Percentiles rank a stretch among this genome's conserved stretches.
Evolutionary conservation across 64 coral and sea anemone species (phyloP).

Genomic region (Exaiptasia diaphana): DNA sequence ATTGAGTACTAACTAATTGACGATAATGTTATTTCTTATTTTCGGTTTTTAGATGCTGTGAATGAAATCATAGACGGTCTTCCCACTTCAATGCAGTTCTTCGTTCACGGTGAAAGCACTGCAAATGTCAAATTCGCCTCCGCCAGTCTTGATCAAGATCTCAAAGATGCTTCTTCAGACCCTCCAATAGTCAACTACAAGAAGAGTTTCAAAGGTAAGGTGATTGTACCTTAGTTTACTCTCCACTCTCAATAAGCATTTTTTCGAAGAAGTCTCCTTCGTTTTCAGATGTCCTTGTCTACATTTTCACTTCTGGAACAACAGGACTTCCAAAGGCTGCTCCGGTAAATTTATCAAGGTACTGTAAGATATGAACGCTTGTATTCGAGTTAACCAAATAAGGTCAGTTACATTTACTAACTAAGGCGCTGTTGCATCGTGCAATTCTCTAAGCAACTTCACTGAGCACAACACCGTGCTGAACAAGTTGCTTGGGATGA

Average conservation of each 20-base stretch:
- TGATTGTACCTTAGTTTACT: too few species aligned
- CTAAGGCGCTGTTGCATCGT: too few species aligned
- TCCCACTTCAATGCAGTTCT: constrained; percentile 19
- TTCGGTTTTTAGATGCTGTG: constrained; percentile 26
- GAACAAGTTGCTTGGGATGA: too few species aligned
- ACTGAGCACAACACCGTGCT: too few species aligned
- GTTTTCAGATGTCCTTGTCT: constrained; percentile 83
- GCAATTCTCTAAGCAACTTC: too few species aligned
- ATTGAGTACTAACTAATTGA: too few species aligned
- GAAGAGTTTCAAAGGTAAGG: constrained; percentile 16
- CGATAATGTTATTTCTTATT: too few species aligned
- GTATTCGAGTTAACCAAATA: too few species aligned
- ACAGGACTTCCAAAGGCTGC: constrained; percentile 85
- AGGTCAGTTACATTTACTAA: too few species aligned
- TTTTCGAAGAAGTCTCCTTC: too few species aligned
- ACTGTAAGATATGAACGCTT: too few species aligned
- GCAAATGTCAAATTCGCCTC: neutral
- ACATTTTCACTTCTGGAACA: constrained; percentile 96
- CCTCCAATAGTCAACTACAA: neutral
- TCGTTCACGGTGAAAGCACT: neutral
- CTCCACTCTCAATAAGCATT: too few species aligned
- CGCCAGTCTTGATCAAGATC: neutral
- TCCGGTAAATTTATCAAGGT: constrained; percentile 52
- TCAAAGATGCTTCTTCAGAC: constrained; percentile 12
- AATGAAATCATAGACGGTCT: constrained; percentile 36